phyloP scores from a whole-genome alignment of 2,888 invertebrate species.

The Mamestra brassicae region DNA sequence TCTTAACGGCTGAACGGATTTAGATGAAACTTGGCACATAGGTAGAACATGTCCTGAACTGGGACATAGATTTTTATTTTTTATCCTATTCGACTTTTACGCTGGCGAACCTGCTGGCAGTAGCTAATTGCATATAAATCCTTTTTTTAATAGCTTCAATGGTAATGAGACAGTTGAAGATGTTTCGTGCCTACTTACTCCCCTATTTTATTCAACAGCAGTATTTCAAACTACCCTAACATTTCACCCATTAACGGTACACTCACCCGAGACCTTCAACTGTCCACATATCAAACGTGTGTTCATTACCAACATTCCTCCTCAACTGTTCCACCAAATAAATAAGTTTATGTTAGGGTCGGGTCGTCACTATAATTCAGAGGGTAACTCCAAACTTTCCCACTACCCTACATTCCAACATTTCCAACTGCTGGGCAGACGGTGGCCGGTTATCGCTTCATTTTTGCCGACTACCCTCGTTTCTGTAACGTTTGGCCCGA shows the following conservation, averaged over 20 bases:
- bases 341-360: slow-evolving; percentile 44
- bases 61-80: no score
- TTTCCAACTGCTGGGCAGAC: slow-evolving; percentile 15
- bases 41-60: no score
- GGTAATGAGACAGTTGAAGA: background rate
- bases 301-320: slow-evolving; percentile 44
- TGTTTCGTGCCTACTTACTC: background rate
- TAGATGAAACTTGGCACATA: no score
- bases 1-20: no score
- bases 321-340: slow-evolving; percentile 22
- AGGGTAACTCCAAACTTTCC: slow-evolving; percentile 43
- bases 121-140: background rate
- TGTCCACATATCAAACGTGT: slow-evolving; percentile 38
- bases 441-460: slow-evolving; percentile 41
- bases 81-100: no score
- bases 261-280: slow-evolving; percentile 5
- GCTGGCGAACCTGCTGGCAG: no score
- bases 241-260: background rate
- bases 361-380: slow-evolving; percentile 53
- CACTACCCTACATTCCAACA: slow-evolving; percentile 40
- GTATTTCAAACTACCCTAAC: background rate
- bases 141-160: background rate
- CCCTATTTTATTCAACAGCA: background rate
- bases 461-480: slow-evolving; percentile 52
- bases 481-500: slow-evolving; percentile 11